Base-by-base conservation (phyloP, 2,888 invertebrate species). In the Agrochola macilenta region DNA sequence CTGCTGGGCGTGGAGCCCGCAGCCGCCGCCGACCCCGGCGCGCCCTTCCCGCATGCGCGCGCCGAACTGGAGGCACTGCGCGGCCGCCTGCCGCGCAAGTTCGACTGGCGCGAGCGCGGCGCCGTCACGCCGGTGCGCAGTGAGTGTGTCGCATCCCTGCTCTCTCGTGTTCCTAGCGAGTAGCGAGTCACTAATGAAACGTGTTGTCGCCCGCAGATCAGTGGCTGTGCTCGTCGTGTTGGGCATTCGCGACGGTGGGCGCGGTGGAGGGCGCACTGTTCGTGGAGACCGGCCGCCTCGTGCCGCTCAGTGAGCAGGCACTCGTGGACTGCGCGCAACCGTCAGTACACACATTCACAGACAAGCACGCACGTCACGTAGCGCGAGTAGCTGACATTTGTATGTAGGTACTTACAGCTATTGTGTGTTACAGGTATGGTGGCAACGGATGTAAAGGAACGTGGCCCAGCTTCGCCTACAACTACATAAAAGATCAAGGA, bases 211-310 rank as follows among this genome's bases (percentile, higher is more conserved):
- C 81, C 84, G 30, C 91, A 96, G 96, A 89, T 87, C 96, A 96
- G 83, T 92, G 91, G 30, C 68, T 79, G 58, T 96, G 96, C 88
- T 63, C 84, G 52, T 94, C 96, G 81, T 96, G 96, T 91, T 96
- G 96, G 96, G 96, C 96, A 78, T 94, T 95, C 89, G 94, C 96
- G 39, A 95, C 95, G 83, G 87, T 93, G 72, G 96, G 94, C 70
- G 93, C 96, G 52, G 95, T 96, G 86, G 96, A 96, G 87, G 95
- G 96, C 78, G 96, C 96, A 79, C 91, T 95, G 87, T 95, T 93
- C 91, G 86, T 91, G 81, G 88, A 90, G 84, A 93, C 94, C 75
- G 90, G 93, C 75, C 90, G 89, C 69, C 93, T 96, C 73, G 93
- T 94, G 86, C 88, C 93, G 74, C 94, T 96, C 78, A 94, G 95